A percentile compares a stretch with the other conserved stretches of the same genome.
Conservation (phyloP, 1,140 invertebrate species). For the Panagrolaimus sp. region DNA sequence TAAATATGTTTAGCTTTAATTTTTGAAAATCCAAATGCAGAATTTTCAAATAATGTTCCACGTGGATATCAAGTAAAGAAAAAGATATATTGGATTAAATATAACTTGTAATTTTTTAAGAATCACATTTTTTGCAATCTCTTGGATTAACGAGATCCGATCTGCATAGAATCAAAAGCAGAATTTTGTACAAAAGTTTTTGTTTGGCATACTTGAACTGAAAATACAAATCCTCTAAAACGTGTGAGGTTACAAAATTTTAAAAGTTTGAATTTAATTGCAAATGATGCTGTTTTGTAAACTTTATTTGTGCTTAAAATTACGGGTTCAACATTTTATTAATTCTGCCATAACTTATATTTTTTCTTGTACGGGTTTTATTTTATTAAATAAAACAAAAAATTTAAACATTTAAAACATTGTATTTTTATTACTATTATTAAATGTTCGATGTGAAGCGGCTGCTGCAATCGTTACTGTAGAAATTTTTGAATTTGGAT, state of each 20-base stretch:
- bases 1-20: conserved; percentile 47
- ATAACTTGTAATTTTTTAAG: conserved; percentile 29
- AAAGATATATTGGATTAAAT: neutral
- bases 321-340: too few species aligned
- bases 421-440: too few species aligned
- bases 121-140: conserved; percentile 46
- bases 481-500: too few species aligned
- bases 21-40: conserved; percentile 34
- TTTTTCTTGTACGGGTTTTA: too few species aligned
- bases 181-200: conserved; percentile 53
- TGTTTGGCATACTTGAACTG: conserved; percentile 54
- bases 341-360: too few species aligned
- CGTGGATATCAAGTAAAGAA: conserved; percentile 49
- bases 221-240: conserved; percentile 36
- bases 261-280: too few species aligned
- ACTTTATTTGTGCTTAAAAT: too few species aligned
- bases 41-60: conserved; percentile 47
- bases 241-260: neutral
- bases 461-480: too few species aligned
- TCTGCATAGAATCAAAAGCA: conserved; percentile 52
- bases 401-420: too few species aligned
- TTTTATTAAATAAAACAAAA: too few species aligned
- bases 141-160: conserved; percentile 35
- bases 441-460: too few species aligned
- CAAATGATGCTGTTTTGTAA: too few species aligned